phyloP scores from a whole-genome alignment of 2,797 vertebrate species.

The Petrocephalus sullivani region DNA sequence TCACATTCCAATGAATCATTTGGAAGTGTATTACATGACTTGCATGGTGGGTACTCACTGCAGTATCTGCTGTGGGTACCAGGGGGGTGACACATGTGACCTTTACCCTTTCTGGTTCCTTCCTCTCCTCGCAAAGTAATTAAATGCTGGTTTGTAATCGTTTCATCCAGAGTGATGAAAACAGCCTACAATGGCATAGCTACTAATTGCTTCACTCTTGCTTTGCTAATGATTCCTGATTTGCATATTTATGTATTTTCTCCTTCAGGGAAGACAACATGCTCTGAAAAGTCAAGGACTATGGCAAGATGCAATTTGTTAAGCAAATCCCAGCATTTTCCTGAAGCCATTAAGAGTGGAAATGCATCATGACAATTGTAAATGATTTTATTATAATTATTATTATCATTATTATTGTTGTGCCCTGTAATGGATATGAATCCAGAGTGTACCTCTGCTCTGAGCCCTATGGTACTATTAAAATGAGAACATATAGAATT shows the following conservation, averaged over 20 bases:
- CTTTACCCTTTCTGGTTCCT: not conserved
- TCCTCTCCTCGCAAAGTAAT: not conserved
- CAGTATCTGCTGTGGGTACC: not conserved
- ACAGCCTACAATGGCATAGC: not conserved
- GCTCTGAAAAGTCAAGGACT: not conserved
- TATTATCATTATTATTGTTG: not conserved
- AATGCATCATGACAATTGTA: not conserved
- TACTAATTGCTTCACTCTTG: not conserved
- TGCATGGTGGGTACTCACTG: not conserved
- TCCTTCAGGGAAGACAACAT: not conserved
- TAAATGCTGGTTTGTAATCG: not conserved
- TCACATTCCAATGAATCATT: not conserved
- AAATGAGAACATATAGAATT: not conserved
- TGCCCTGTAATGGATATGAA: not conserved
- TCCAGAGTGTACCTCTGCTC: not conserved
- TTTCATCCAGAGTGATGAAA: constrained; percentile 5
- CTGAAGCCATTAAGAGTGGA: not conserved
- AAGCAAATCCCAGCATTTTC: not conserved
- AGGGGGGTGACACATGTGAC: not conserved
- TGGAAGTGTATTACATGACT: not conserved
- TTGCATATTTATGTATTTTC: constrained; percentile 9
- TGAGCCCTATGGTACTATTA: not conserved
- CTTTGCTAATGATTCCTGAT: not conserved
- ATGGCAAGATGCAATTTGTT: not conserved
- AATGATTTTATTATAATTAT: not conserved